A percentile compares a stretch with the other conserved stretches of the same genome.
These are phyloP conservation scores for Wiebesia pumilae DNA, from an alignment of 1,140 invertebrate species.

Conservation along the genomic window DNA sequence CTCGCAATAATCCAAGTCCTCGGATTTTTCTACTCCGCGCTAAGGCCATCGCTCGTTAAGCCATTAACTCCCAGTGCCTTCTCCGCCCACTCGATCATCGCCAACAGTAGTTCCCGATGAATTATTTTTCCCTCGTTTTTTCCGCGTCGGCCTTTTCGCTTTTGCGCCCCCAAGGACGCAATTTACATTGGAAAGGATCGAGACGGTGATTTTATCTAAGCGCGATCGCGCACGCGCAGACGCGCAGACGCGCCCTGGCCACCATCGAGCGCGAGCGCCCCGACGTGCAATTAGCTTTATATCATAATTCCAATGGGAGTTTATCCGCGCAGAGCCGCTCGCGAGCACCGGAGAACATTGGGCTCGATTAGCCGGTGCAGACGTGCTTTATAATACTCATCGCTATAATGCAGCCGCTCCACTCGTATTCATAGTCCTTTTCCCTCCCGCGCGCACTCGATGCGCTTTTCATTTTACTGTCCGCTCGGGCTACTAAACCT, in stretches of 20 bases:
- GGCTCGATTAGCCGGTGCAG: constrained; percentile 29
- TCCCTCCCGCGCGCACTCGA: neutral
- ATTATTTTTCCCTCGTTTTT: too few relatives aligned
- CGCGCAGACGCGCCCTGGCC: neutral
- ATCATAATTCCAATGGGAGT: constrained; percentile 35
- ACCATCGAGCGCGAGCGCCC: neutral
- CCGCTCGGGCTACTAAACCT: constrained; percentile 1
- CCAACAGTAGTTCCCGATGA: neutral
- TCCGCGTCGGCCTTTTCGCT: too few relatives aligned
- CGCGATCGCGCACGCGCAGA: neutral
- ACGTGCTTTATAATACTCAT: constrained; percentile 27
- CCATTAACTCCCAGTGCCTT: neutral
- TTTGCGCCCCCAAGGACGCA: neutral
- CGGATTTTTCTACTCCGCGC: too few relatives aligned
- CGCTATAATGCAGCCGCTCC: neutral
- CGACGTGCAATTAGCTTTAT: constrained; percentile 41
- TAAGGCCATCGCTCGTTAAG: neutral
- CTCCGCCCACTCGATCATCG: neutral
- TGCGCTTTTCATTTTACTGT: constrained; percentile 25
- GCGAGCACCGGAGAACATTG: constrained; percentile 18
- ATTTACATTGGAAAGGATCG: constrained; percentile 25
- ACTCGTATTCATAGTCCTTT: neutral
- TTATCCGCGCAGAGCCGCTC: neutral
- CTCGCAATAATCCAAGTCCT: too few relatives aligned
- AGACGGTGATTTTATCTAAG: neutral